Evolutionary conservation across 2,888 invertebrate genomes (phyloP).

Genomic region (Osmoderma eremita): DNA sequence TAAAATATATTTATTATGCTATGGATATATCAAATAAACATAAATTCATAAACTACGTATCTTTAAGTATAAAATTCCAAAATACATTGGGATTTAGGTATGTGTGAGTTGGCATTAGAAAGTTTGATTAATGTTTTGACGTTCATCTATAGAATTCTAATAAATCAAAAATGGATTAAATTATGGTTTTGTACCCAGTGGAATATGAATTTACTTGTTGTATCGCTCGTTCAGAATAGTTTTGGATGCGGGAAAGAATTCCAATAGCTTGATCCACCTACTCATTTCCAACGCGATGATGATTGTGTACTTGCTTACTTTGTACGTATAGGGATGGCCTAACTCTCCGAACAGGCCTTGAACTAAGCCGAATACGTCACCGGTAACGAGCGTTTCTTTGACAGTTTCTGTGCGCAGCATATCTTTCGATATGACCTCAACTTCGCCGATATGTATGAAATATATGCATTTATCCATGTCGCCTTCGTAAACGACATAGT

Average conservation of each 20-base stretch:
- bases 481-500: conserved; percentile 49
- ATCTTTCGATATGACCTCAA: conserved; percentile 48
- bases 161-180: neutral
- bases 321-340: conserved; percentile 51
- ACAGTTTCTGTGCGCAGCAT: conserved; percentile 45
- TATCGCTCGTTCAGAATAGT: conserved; percentile 33
- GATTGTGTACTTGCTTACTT: conserved; percentile 45
- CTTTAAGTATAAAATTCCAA: too few relatives aligned
- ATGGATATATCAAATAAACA: too few relatives aligned
- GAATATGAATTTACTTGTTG: neutral
- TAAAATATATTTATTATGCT: too few relatives aligned
- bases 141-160: neutral
- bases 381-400: conserved; percentile 40
- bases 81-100: too few relatives aligned
- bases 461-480: conserved; percentile 53
- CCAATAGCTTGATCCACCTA: conserved; percentile 47
- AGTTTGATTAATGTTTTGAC: too few relatives aligned
- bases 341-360: conserved; percentile 47
- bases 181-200: neutral
- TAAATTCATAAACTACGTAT: too few relatives aligned
- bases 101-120: too few relatives aligned
- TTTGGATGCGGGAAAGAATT: conserved; percentile 48
- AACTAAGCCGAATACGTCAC: conserved; percentile 48
- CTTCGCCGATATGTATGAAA: conserved; percentile 52
- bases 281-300: conserved; percentile 45